Evolutionary conservation across 2,113 vertebrate genomes (phyloP), one percentile per base, ranked within the genome.

Genomic region (western clawed frog (Xenopus tropicalis)): DNA sequence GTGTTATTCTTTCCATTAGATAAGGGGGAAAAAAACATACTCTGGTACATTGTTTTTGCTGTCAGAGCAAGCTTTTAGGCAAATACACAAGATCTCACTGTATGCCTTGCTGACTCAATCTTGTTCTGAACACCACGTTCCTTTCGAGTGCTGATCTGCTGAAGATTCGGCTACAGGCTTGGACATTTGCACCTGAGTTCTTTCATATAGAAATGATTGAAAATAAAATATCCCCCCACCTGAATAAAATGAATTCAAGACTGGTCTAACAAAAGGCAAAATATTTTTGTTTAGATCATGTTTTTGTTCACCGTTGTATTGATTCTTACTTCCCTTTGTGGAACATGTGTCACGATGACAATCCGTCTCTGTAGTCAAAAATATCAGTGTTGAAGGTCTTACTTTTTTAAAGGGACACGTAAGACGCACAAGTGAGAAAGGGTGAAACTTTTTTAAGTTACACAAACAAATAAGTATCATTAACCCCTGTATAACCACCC

Each of bases 1-100:
- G 82, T 87, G 86, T 89, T 90, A 87, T 88, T 84, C 84, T 87
- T 88, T 92, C 86, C 87, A 90, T 89, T 89, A 88, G 85, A 87
- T 88, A 82, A 87, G 85, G 77, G 83, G 71, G 80, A 80, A 72
- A 85, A n/a, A 85, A 84, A 85, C 79, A 84, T 81, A 82, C 79
- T 80, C 70, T 79, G 81, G 80, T 82, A 86, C 86, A 87, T 83
- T 88, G 85, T 87, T 87, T 86, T 85, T 83, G 79, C 81, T 81
- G 80, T 88, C 83, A 83, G 80, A 82, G 78, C 0, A 80, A 84
- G 83, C 85, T 90, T 91, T 87, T 88, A 89, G 85, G 82, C 85
- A 91, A 91, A 90, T 88, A 87, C 82, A 84, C 85, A 87, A 61
- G 80, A 87, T 88, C 84, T 81, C 80, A 85, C 83, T 81, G 71